Evolutionary conservation across 2,797 vertebrate species (phyloP), one percentile per base, ranked within the genome.

Genomic region (Lithobates pipiens): DNA sequence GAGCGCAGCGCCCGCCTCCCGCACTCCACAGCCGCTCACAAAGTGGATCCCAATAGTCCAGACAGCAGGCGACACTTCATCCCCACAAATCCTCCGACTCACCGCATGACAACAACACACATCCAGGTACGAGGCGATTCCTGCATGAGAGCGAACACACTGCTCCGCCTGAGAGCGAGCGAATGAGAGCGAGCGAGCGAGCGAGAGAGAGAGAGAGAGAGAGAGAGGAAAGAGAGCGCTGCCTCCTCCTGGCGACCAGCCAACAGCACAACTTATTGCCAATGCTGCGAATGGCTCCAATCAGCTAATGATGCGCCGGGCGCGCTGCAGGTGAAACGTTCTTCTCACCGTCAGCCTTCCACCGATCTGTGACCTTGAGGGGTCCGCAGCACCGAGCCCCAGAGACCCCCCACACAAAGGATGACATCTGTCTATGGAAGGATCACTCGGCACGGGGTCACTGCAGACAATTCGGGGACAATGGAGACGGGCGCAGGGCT

Each of bases 211-310:
- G 68, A 10, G 63, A n/a, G 39, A n/a, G 89, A 83, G n/a, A 74
- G 87, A 85, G 83, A 39, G 79, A 68, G 76, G n/a, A 74, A 86
- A 85, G 83, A 39, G 79, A 68, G 76, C 84, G 89, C 92, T 91
- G 90, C 89, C 77, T 74, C 88, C 86, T 74, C 76, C 46, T 93
- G 96, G 95, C 93, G 88, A 77, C 0, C 89, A 82, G 92, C 90
- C 92, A 87, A 89, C 89, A 90, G 72, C 63, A 77, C 92, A 93
- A 94, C 92, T 93, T 91, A 93, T 88, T 93, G 94, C 91, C 90
- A 89, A 91, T 90, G 91, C 92, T 89, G 92, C 93, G 95, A 94
- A 94, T 91, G 88, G 89, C 89, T 90, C 84, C 92, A 89, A 91
- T 88, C 90, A 82, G 91, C 92, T 94, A 91, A 91, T 54, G 87